Evolutionary conservation across 2,797 vertebrate species (phyloP), one percentile per base, ranked within the genome.

Genomic region (Hemibagrus guttatus): DNA sequence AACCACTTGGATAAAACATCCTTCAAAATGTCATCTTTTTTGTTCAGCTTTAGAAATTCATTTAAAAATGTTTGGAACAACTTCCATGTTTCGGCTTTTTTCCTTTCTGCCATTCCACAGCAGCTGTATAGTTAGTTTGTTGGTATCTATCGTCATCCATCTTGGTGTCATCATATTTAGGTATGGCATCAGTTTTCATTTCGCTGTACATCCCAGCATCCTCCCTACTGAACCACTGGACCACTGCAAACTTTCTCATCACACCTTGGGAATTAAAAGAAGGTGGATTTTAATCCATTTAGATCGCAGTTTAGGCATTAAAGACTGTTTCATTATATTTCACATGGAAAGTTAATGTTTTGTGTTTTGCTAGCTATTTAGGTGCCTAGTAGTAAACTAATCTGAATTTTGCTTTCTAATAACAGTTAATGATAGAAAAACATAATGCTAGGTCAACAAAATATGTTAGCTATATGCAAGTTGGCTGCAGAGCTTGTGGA

Each of bases 81-180:
- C 64, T 2, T n/a, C 64, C 64, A 64, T 64, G 13, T 66, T 66
- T 66, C 31, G 64, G 64, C 64, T 66, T 66, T 66, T 66, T 39
- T 13, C 28, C 9, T 63, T 63, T 63, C 23, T 63, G 61, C 61
- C 64, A 66, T 14, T 66, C 64, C 64, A 31, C 28, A 66, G 64
- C n/a, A 66, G 64, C 28, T 66, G 64, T 31, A 66, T 66, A 66
- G 28, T 31, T 14, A 66, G 4, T 31, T 31, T 16, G 13, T 66
- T n/a, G 28, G 28, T 66, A 28, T 31, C 28, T n/a, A 31, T 66
- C 28, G 64, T 66, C 64, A 66, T 66, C 64, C 28, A 66, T 31
- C 64, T 31, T 66, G 64, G 64, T 31, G 64, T 31, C 28, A 66
- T 66, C 64, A 66, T 66, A 66, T 66, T 66, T 66, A 66, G n/a